phyloP scores from a whole-genome alignment of 2,888 invertebrate species.

The Rugalucina vietnamica region DNA sequence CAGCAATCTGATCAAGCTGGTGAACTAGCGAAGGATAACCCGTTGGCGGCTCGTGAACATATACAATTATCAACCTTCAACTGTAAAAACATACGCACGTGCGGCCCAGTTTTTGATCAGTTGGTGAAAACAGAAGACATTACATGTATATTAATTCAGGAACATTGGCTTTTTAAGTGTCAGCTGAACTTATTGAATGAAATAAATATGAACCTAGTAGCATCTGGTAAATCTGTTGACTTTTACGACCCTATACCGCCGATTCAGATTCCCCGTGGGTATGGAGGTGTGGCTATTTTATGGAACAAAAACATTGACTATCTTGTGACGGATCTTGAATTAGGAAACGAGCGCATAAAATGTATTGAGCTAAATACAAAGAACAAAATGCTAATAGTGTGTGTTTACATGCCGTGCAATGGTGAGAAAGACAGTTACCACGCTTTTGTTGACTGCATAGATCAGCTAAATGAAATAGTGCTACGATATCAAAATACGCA shows the following conservation, averaged over 20 bases:
- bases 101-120: conserved; percentile 16
- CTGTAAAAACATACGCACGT: conserved; percentile 16
- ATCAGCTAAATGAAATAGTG: conserved; percentile 24
- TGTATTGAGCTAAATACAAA: conserved; percentile 15
- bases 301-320: conserved; percentile 32
- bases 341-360: conserved; percentile 22
- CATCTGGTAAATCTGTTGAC: conserved; percentile 17
- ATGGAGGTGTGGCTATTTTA: conserved; percentile 27
- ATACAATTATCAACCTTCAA: not conserved
- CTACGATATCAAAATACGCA: conserved; percentile 6
- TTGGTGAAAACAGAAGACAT: conserved; percentile 7
- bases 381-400: conserved; percentile 8
- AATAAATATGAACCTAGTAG: not conserved
- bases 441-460: too few species aligned
- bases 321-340: not conserved
- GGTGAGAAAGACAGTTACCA: conserved; percentile 2
- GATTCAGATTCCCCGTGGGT: conserved; percentile 15
- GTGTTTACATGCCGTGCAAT: conserved; percentile 22
- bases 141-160: conserved; percentile 24
- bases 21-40: not conserved
- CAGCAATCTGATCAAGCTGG: not conserved
- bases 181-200: conserved; percentile 7
- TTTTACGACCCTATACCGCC: conserved; percentile 15
- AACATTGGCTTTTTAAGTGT: conserved; percentile 24
- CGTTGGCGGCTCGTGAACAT: not conserved